Base-by-base conservation (phyloP, 2,888 invertebrate genomes). In the Tenthredo amoena region DNA sequence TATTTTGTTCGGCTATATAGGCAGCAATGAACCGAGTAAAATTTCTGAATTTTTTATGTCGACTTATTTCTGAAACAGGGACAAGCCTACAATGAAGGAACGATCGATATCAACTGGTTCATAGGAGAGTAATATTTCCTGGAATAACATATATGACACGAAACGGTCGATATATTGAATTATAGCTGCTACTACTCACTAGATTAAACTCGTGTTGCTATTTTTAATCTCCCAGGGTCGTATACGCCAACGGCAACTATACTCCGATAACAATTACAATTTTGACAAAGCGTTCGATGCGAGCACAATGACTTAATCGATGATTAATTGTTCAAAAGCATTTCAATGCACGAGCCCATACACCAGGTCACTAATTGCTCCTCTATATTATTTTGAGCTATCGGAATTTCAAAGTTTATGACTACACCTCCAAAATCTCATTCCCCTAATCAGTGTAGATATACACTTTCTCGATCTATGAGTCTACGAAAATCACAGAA, bases 291-390 rank as follows among this genome's bases (percentile, higher is more conserved):
- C n/a, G 43, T 74, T 74, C 40, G 21, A 68, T 74, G 21, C 55
- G 77, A 50, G 15, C 5, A 43, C n/a, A 81, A 31, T 62, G 31
- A n/a, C 15, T 62, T 9, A 62, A 21, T 62, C 50, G 10, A 58
- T 62, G 58, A 62, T 21, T 58, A 81, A 50, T 55, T 81, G 26
- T n/a, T 40, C 62, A 2, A 21, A 58, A 81, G 21, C 62, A 81
- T 62, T 81, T 62, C 26, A 21, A 62, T 81, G 3, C 10, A 37
- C 18, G 18, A 40, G 62, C 18, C 21, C 34, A 58, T 26, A 21
- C 10, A 55, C 9, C n/a, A 47, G 50, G n/a, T 81, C 58, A 62
- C 81, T 81, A 81, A 81, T 81, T 40, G 50, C 15, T 81, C n/a
- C 12, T 4, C n/a, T 6, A 62, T 62, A 21, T 81, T 31, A 58